These are phyloP conservation scores for Phortica variegata DNA, from an alignment of 1,140 invertebrate genomes.

Conservation along the genomic window DNA sequence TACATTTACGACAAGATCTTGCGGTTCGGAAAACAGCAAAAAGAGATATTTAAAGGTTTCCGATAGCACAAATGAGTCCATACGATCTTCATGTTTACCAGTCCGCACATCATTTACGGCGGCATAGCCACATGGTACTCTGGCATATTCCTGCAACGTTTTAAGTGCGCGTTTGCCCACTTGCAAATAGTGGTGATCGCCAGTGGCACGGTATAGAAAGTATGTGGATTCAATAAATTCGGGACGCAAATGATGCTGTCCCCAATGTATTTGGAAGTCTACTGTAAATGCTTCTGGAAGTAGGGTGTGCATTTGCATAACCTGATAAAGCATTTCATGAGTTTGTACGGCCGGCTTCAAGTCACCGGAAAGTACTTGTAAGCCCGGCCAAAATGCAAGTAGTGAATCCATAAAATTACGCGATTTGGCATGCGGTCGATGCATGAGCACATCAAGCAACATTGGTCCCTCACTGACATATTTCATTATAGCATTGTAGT, in stretches of 20 bases:
- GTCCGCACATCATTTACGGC: slow-evolving; percentile 95
- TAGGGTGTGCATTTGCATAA: slow-evolving; percentile 95
- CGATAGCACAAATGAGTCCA: slow-evolving; percentile 97
- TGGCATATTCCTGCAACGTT: slow-evolving; percentile 84
- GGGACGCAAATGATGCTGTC: slow-evolving; percentile 92
- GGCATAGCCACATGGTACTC: slow-evolving; percentile 95
- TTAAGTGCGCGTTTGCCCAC: slow-evolving; percentile 90
- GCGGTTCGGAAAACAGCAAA: slow-evolving; percentile 87
- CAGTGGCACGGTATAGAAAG: slow-evolving; percentile 92
- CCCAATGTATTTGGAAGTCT: slow-evolving; percentile 97
- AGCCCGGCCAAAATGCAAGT: slow-evolving; percentile 96
- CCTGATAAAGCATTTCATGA: slow-evolving; percentile 95
- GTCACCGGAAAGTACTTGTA: slow-evolving; percentile 87
- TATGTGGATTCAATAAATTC: slow-evolving; percentile 99
- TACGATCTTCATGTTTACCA: slow-evolving; percentile 86
- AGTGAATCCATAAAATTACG: slow-evolving; percentile 97
- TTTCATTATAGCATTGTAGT: slow-evolving; percentile 98
- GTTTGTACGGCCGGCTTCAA: slow-evolving; percentile 96
- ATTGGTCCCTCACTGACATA: slow-evolving; percentile 95
- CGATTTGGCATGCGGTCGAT: slow-evolving; percentile 90
- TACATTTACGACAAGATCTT: slow-evolving; percentile 85
- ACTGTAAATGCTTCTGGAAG: slow-evolving; percentile 97
- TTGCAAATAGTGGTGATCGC: slow-evolving; percentile 92
- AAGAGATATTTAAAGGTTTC: slow-evolving; percentile 98
- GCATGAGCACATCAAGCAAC: slow-evolving; percentile 98